Percentiles rank a stretch among this genome's conserved stretches.
Evolutionary conservation across 1,140 invertebrate genomes (phyloP).

Genomic region (Himalopsyche phryganea): DNA sequence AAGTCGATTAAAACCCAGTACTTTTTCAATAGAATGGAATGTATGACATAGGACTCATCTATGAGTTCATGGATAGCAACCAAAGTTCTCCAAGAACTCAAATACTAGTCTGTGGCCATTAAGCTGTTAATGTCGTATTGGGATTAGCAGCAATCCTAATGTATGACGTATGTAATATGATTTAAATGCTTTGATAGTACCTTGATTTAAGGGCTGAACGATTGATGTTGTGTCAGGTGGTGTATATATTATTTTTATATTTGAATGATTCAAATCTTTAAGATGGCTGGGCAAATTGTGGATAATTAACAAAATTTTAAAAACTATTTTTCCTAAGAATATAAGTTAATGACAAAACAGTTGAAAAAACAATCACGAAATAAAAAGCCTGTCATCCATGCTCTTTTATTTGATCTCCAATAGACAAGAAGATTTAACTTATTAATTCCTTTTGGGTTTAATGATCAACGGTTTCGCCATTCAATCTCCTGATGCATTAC

Average conservation of each 20-base stretch:
- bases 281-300: slow-evolving; percentile 47
- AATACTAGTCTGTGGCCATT: too few relatives aligned
- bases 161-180: slow-evolving; percentile 14
- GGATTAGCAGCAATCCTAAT: slow-evolving; percentile 9
- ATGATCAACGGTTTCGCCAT: slow-evolving; percentile 47
- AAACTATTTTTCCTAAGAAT: slow-evolving; percentile 38
- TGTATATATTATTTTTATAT: slow-evolving; percentile 45
- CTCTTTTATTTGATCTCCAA: slow-evolving; percentile 42
- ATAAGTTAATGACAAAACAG: slow-evolving; percentile 38
- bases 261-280: slow-evolving; percentile 37
- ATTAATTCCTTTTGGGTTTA: slow-evolving; percentile 43
- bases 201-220: slow-evolving; percentile 41
- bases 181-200: slow-evolving; percentile 11
- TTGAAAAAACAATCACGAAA: slow-evolving; percentile 42
- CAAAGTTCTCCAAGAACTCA: too few relatives aligned
- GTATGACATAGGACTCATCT: too few relatives aligned
- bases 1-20: too few relatives aligned
- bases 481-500: slow-evolving; percentile 44
- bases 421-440: slow-evolving; percentile 39
- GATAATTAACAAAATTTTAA: slow-evolving; percentile 47
- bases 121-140: not conserved
- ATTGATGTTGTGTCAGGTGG: slow-evolving; percentile 47
- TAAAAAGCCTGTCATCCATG: slow-evolving; percentile 38
- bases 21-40: too few relatives aligned
- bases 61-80: too few relatives aligned